Conservation (phyloP, 2,797 vertebrate genomes). For the Cheirogaleus major region DNA sequence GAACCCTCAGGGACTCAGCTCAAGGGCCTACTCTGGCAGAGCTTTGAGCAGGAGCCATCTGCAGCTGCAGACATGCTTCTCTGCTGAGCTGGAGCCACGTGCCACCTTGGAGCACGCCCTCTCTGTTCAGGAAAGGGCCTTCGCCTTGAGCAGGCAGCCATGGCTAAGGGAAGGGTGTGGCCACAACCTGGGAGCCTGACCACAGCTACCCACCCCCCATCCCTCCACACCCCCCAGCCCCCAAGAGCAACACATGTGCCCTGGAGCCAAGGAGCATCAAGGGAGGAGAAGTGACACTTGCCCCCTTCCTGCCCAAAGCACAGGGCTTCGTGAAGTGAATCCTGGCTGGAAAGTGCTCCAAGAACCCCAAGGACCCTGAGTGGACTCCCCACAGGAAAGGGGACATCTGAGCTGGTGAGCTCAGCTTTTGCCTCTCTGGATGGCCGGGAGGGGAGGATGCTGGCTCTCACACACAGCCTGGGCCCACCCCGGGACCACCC, state of each 20-base stretch:
- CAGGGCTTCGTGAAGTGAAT: not conserved
- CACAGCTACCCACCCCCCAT: not conserved
- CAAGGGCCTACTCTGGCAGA: too few relatives aligned
- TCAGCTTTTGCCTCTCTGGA: not conserved
- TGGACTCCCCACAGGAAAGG: not conserved
- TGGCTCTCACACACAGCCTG: not conserved
- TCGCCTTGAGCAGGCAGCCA: rapidly evolving
- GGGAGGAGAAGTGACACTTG: too few relatives aligned
- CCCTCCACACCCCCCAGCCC: too few relatives aligned
- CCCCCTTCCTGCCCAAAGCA: not conserved
- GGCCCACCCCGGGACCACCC: too few relatives aligned
- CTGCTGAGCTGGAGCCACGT: not conserved
- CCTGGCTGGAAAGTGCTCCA: not conserved
- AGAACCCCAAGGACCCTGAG: not conserved
- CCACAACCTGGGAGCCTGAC: not conserved
- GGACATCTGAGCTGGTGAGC: not conserved
- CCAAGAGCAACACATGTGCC: not conserved
- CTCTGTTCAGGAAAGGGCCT: not conserved
- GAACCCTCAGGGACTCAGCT: not conserved
- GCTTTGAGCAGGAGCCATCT: not conserved
- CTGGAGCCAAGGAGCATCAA: not conserved
- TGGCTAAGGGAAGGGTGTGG: too few relatives aligned
- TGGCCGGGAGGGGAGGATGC: rapidly evolving
- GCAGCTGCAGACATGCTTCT: not conserved
- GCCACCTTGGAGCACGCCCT: not conserved